Conservation (phyloP, 2,797 vertebrate species). For the Todus mexicanus region DNA sequence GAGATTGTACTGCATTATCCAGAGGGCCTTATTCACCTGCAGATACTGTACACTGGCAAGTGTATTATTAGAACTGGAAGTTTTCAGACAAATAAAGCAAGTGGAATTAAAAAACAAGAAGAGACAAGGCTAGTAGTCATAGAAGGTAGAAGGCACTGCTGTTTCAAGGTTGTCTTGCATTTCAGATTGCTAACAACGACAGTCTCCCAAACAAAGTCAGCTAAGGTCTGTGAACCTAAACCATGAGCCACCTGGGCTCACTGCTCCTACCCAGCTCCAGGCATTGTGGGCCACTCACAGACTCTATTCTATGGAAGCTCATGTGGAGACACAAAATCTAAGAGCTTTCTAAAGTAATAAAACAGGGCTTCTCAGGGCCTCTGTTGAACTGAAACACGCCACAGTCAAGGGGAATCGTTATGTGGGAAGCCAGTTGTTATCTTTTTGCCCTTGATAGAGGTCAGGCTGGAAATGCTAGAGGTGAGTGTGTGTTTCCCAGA, state of each 20-base stretch:
- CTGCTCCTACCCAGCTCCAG: neutral
- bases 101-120: neutral
- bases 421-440: neutral
- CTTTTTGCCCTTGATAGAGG: conserved; percentile 1
- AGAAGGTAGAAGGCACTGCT: neutral
- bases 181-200: neutral
- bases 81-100: neutral
- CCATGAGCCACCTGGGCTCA: neutral
- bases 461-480: neutral
- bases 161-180: neutral
- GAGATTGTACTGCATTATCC: neutral
- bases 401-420: neutral
- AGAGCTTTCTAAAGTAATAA: neutral
- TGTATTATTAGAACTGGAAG: neutral
- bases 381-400: neutral
- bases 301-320: neutral
- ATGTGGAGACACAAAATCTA: neutral
- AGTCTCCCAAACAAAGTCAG: neutral
- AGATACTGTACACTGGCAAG: neutral
- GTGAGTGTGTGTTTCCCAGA: neutral
- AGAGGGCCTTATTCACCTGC: neutral
- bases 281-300: rapidly evolving
- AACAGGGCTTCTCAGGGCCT: neutral
- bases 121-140: neutral
- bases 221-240: neutral